Base-by-base conservation (phyloP, 2,797 vertebrate species). In the Poecilia gillii region DNA sequence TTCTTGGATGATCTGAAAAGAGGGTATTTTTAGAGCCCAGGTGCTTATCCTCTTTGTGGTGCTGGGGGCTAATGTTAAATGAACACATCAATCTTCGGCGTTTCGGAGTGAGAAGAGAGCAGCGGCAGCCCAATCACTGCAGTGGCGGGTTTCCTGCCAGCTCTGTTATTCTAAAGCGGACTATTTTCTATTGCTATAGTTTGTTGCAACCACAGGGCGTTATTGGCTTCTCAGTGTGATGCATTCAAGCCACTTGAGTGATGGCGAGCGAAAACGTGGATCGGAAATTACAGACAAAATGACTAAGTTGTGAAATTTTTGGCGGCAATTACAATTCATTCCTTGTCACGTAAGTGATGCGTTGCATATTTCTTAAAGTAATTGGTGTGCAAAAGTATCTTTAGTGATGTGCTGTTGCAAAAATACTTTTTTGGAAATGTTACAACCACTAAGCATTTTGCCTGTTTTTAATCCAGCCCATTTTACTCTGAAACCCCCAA, bases 11-110 rank as follows among this genome's bases (percentile, higher is more conserved):
- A 94, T 92, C 84, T 91, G 81, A 89, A 93, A 91, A 90, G 85
- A 83, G 88, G 84, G 89, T 90, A 92, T 94, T 95, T 95, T 94
- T 93, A 94, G 92, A 93, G 86, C 81, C 86, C 89, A 91, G 93
- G 90, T 93, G 91, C 93, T 92, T 91, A 92, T 92, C 90, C 90
- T 90, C 85, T 91, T 92, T 92, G 93, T 92, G 91, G 85, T 78
- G 91, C 95, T 93, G 83, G 84, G 89, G 94, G 94, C 91, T 92
- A 92, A 93, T 93, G 91, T 90, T 90, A 92, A 95, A 94, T 94
- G 93, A 94, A 93, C 93, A 92, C 91, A 95, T 96, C 94, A 94
- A 94, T 95, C 93, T 95, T 86, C 20, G 55, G 66, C 43, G 74
- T 91, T 91, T 89, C 85, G 84, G 85, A 89, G 85, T 57, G 90